These are phyloP conservation scores for Steinernema feltiae DNA, from an alignment of 1,140 invertebrate species.

Conservation along the genomic window DNA sequence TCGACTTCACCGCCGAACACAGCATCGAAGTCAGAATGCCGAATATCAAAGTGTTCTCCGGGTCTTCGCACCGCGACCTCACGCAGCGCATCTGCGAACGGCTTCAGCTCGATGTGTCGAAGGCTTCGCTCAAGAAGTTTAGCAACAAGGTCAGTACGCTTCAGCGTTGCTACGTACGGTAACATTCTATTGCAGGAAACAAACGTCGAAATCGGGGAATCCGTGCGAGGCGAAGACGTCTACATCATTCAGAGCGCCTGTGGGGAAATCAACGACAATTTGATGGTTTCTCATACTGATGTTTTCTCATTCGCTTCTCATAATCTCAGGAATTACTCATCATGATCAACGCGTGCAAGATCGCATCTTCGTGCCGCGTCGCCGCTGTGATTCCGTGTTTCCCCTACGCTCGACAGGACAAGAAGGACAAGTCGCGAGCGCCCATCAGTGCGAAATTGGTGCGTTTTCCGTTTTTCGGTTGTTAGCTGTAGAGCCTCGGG, in stretches of 20 bases:
- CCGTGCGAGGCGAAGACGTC: conserved; percentile 96
- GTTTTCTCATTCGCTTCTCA: no score
- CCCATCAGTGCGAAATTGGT: conserved; percentile 45
- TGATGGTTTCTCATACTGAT: no score
- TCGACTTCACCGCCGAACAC: background rate
- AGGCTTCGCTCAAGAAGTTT: conserved; percentile 95
- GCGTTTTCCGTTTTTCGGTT: conserved; percentile 28
- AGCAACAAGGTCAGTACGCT: conserved; percentile 79
- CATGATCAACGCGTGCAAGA: conserved; percentile 99
- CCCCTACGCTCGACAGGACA: conserved; percentile 96
- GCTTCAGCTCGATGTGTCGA: conserved; percentile 85
- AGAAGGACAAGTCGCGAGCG: conserved; percentile 77
- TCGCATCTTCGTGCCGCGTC: conserved; percentile 90
- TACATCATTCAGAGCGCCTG: conserved; percentile 77
- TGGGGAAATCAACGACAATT: conserved; percentile 86
- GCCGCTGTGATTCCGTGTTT: conserved; percentile 98
- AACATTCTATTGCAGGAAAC: conserved; percentile 49
- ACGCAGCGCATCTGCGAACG: conserved; percentile 86
- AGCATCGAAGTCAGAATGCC: conserved; percentile 67
- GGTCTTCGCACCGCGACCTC: conserved; percentile 88
- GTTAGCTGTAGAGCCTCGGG: background rate
- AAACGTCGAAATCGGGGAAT: conserved; percentile 97
- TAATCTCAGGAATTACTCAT: conserved; percentile 96
- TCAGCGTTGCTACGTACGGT: no score
- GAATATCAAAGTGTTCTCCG: conserved; percentile 93